A percentile compares a stretch with the other conserved stretches of the same genome.
These are phyloP conservation scores for Allacma fusca DNA, from an alignment of 2,888 invertebrate species.

Conservation along the genomic window DNA sequence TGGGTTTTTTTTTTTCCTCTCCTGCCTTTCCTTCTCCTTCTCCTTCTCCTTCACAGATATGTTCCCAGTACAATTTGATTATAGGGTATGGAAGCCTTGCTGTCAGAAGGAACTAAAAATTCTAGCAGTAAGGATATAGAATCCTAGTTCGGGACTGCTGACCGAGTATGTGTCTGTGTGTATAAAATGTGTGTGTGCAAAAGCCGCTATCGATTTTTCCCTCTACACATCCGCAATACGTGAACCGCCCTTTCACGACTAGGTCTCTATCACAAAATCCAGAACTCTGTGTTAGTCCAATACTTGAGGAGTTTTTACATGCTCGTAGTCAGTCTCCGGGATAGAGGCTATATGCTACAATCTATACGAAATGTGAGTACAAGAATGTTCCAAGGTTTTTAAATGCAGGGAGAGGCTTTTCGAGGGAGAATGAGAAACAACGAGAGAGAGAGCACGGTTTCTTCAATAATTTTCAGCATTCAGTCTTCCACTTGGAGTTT, in stretches of 20 bases:
- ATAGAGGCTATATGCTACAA: too few species aligned
- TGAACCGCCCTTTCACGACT: conserved; percentile 25
- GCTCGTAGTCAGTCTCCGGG: background rate
- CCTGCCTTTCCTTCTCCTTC: background rate
- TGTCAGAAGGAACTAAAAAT: conserved; percentile 16
- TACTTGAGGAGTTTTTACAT: background rate
- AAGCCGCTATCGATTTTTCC: conserved; percentile 30
- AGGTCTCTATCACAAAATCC: conserved; percentile 5
- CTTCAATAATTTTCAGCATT: too few species aligned
- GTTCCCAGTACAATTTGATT: conserved; percentile 3
- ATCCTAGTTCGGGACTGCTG: background rate
- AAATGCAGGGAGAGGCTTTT: too few species aligned
- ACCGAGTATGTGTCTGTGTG: background rate
- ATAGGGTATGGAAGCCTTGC: conserved; percentile 1
- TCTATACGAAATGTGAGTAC: too few species aligned
- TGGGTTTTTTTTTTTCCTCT: background rate
- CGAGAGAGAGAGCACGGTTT: too few species aligned
- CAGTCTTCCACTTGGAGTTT: too few species aligned
- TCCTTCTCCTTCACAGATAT: too few species aligned
- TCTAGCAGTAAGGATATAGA: background rate
- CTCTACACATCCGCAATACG: conserved; percentile 32
- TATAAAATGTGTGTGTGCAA: conserved; percentile 9
- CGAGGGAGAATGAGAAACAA: too few species aligned
- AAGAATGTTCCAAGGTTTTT: too few species aligned
- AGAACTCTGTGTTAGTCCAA: background rate